Evolutionary conservation across 2,888 invertebrate species (phyloP), one percentile per base, ranked within the genome.

Genomic region (Volucella inanis): DNA sequence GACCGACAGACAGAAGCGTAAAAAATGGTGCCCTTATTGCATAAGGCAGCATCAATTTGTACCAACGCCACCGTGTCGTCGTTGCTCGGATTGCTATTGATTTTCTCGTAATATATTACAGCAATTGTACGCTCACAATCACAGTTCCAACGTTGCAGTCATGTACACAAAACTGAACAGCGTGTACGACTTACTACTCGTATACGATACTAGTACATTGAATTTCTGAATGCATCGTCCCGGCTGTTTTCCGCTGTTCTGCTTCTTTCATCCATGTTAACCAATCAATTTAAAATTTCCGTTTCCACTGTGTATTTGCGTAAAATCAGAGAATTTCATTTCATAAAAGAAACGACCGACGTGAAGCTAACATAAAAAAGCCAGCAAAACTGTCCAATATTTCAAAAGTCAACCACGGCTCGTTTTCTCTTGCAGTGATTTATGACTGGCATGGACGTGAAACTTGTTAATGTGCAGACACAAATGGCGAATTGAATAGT

Each of bases 241-340:
- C 68, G 22, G 49, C 57, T 74, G 57, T 54, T 68, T 78, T 71
- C 65, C 77, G 72, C 68, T 81, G 61, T 85, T 68, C 81, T 62
- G 76, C 85, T 85, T 64, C 77, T 81, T 77, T 59, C 85, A 85
- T 85, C 85, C 85, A 85, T 81, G 85, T 81, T 85, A 85, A 85
- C 85, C 85, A 85, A 85, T 85, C 85, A 85, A 85, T 85, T 85
- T 85, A 85, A 85, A 85, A 81, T 85, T 85, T 85, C 81, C 85
- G 85, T 85, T 85, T 85, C 81, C 81, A 76, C 54, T 81, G 76
- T 80, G 68, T 85, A 85, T 85, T 85, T 85, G 77, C 85, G 81
- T 81, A 76, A 85, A 85, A 85, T 85, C 85, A 85, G 81, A 80
- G 81, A 85, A 85, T 76, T 81, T 77, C 81, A 81, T 81, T 77